phyloP scores from a whole-genome alignment of 2,113 vertebrate genomes.

The Petrocephalus microphthalmus region DNA sequence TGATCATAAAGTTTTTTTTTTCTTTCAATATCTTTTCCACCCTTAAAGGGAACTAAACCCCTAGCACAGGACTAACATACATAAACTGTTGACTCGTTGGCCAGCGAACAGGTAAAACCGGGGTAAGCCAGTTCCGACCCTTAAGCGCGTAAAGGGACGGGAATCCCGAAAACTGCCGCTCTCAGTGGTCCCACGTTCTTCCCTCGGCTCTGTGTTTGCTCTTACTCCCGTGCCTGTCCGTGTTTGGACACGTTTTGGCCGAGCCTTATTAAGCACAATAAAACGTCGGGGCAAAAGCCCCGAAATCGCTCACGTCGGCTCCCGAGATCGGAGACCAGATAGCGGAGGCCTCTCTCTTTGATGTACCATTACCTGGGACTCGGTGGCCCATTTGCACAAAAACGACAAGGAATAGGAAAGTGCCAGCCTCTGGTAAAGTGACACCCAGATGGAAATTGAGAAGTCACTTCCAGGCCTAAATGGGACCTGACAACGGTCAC shows the following conservation, averaged over 20 bases:
- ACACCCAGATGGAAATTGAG: slow-evolving; percentile 14
- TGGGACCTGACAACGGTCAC: slow-evolving; percentile 3
- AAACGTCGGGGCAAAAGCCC: not conserved
- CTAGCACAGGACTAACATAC: not conserved
- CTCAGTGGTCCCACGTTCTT: not conserved
- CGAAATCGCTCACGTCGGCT: slow-evolving; percentile 1
- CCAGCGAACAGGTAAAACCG: not conserved
- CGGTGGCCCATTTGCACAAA: slow-evolving; percentile 10
- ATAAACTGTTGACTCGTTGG: not conserved
- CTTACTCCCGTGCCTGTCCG: not conserved
- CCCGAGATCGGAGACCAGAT: slow-evolving; percentile 18
- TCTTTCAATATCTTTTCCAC: not conserved
- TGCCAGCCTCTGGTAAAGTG: not conserved
- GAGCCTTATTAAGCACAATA: slow-evolving; percentile 16
- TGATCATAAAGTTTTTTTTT: slow-evolving; percentile 5
- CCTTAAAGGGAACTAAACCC: not conserved
- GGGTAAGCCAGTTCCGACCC: not conserved
- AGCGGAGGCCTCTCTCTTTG: slow-evolving; percentile 13
- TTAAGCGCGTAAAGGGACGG: not conserved
- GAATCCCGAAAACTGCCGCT: not conserved
- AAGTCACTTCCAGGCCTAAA: slow-evolving; percentile 5
- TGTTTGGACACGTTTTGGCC: slow-evolving; percentile 17
- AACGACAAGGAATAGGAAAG: not conserved
- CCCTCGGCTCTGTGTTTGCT: not conserved
- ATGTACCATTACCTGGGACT: not conserved